Evolutionary conservation across 2,113 vertebrate species (phyloP).

Genomic region (Marcusenius ussheri): DNA sequence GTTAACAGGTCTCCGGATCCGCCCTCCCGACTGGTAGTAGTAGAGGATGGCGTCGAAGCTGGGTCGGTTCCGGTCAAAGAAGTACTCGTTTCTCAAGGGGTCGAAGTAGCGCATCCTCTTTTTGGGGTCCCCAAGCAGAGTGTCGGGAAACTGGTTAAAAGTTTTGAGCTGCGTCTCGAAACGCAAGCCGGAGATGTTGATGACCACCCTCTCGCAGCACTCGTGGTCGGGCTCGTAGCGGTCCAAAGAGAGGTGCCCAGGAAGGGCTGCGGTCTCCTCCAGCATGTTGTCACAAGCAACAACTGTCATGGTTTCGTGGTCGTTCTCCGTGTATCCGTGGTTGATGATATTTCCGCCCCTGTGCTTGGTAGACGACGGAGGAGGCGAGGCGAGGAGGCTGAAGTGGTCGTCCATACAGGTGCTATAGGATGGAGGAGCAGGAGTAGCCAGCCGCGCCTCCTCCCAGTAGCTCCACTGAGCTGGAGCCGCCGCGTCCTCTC

Average conservation of each 20-base stretch:
- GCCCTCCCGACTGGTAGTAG: conserved; percentile 94
- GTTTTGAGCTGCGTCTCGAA: conserved; percentile 97
- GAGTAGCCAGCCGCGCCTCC: conserved; percentile 54
- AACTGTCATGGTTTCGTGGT: conserved; percentile 75
- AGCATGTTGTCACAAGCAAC: conserved; percentile 69
- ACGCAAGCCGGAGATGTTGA: conserved; percentile 93
- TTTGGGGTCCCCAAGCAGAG: conserved; percentile 85
- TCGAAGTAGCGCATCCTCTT: conserved; percentile 97
- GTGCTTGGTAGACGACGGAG: conserved; percentile 55
- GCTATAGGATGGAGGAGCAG: conserved; percentile 46
- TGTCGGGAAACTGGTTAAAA: conserved; percentile 90
- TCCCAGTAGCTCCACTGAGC: conserved; percentile 50
- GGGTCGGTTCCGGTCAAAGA: conserved; percentile 93
- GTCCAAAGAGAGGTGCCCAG: conserved; percentile 54
- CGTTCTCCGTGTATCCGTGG: conserved; percentile 62
- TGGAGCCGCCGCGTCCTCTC: conserved; percentile 27
- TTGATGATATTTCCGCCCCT: conserved; percentile 55
- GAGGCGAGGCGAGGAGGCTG: conserved; percentile 66
- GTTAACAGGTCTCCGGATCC: conserved; percentile 89
- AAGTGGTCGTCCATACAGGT: conserved; percentile 81
- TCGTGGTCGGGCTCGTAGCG: conserved; percentile 64
- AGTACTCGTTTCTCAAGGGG: conserved; percentile 95
- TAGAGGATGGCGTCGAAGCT: conserved; percentile 98
- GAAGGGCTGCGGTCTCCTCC: conserved; percentile 63
- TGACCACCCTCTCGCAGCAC: conserved; percentile 86